Evolutionary conservation across 2,113 vertebrate genomes (phyloP).

Genomic region (Echinops telfairi): DNA sequence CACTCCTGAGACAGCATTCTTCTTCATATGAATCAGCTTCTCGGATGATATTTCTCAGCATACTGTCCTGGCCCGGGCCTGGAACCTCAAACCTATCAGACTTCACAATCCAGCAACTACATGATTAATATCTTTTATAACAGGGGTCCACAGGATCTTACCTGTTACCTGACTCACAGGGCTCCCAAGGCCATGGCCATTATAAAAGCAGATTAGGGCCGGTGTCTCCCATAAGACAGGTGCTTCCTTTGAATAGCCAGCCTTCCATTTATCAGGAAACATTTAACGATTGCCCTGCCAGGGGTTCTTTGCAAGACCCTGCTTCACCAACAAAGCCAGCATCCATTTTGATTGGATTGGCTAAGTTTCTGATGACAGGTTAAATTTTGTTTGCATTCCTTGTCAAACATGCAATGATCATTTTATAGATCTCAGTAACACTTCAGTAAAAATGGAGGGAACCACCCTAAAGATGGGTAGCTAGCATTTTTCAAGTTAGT

Average conservation of each 20-base stretch:
- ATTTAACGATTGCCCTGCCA: background rate
- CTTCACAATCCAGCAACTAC: background rate
- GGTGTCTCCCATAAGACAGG: background rate
- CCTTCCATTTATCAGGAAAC: background rate
- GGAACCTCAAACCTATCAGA: background rate
- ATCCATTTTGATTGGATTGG: background rate
- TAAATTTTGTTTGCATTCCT: conserved; percentile 9
- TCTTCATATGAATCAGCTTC: no score
- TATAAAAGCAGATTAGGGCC: background rate
- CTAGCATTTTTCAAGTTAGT: no score
- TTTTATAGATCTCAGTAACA: conserved; percentile 3
- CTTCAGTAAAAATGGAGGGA: background rate
- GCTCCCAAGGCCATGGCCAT: background rate
- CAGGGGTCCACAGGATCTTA: background rate
- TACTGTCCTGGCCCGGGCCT: background rate
- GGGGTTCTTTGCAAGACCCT: background rate
- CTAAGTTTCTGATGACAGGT: background rate
- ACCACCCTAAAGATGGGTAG: no score
- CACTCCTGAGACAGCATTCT: no score
- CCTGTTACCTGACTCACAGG: background rate
- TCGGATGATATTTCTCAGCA: no score
- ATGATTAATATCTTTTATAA: background rate
- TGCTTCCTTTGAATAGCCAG: background rate
- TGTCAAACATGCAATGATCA: background rate
- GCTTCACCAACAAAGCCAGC: background rate